Conservation (phyloP, 2,888 invertebrate species). For the Ophion costatus region DNA sequence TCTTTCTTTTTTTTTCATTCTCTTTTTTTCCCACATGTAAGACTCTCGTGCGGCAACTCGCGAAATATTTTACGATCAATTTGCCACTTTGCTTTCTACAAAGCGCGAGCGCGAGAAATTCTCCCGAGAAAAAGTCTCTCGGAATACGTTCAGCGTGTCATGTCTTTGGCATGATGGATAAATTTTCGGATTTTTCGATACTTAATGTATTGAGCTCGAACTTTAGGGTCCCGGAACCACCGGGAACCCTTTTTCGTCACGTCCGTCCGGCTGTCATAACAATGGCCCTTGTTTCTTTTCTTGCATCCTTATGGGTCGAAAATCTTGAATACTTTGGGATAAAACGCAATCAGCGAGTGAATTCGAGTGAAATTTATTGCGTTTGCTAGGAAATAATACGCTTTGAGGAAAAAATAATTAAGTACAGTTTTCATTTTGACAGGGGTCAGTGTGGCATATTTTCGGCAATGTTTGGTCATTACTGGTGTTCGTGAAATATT, state of each 20-base stretch:
- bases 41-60: not conserved
- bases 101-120: conserved; percentile 20
- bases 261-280: too few species aligned
- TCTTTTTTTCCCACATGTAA: conserved; percentile 1
- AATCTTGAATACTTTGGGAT: not conserved
- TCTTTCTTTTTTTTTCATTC: conserved; percentile 11
- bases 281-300: not conserved
- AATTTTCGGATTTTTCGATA: not conserved
- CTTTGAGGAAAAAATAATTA: not conserved
- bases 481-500: too few species aligned
- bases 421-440: not conserved
- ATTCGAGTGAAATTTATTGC: not conserved
- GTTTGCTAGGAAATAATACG: not conserved
- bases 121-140: conserved; percentile 23
- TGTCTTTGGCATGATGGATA: not conserved
- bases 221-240: not conserved
- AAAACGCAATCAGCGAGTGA: not conserved
- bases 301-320: not conserved
- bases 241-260: not conserved
- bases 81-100: conserved; percentile 22
- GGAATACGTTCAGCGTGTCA: not conserved
- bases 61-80: conserved; percentile 38
- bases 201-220: not conserved
- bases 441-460: not conserved
- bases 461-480: too few species aligned